Evolutionary conservation across 2,797 vertebrate genomes (phyloP), one percentile per base, ranked within the genome.

Genomic region (Takifugu ocellatus): DNA sequence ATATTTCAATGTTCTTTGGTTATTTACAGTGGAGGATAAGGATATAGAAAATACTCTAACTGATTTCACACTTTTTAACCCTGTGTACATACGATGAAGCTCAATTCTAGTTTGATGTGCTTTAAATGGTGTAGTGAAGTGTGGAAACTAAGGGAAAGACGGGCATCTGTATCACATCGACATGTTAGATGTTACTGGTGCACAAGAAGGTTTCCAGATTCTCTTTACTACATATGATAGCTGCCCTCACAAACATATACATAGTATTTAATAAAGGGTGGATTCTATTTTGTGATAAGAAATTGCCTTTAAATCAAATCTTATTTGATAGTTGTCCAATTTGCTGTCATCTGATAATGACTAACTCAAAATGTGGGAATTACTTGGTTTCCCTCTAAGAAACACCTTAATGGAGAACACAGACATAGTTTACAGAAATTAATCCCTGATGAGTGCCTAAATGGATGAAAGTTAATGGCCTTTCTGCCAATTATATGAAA

Each of bases 121-220:
- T 59, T 66, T 49, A 21, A 21, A 42, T 54, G 7, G 21, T 21
- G 21, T 21, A 21, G 21, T 21, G 21, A 21, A 21, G 50, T 49
- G 16, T 52, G 51, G 49, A 39, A 61, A 45, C 17, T 49, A 63
- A 72, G 56, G 39, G 42, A 61, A 71, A 57, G 33, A 58, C 63
- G 49, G 25, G 56, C 3, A 15, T 47, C 36, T 52, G 50, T 25
- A 59, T 21, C 25, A 25, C 4, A 9, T 59, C 51, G 56, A 39
- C 49, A 27, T 67, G 9, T 44, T 50, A 49, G 14, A 50, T 66
- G 59, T 0, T 12, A 25, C 25, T 56, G 44, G 12, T n/a, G 4
- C 26, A 26, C 21, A 33, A 9, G 17, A 14, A 39, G 10, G 11
- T 39, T 39, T 39, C 36, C 3, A 33, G 3, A 1, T 51, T 33